A percentile compares a stretch with the other conserved stretches of the same genome.
Conservation (phyloP, 2,888 invertebrate genomes). For the Epistrophe eligans region DNA sequence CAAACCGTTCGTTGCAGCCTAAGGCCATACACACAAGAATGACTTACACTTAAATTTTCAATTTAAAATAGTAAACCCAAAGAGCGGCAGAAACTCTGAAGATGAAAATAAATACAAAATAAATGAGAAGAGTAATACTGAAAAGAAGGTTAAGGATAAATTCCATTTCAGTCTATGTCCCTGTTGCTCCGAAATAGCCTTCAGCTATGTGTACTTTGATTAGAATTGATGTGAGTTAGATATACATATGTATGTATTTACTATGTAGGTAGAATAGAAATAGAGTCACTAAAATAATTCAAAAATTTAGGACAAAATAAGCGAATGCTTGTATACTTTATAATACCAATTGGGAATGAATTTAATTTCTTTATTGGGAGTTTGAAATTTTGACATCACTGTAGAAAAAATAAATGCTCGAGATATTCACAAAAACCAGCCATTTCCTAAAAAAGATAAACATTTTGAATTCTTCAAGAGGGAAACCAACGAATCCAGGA, state of each 20-base stretch:
- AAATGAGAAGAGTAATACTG: slow-evolving; percentile 3
- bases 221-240: slow-evolving; percentile 16
- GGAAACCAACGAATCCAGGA: too few relatives aligned
- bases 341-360: background rate
- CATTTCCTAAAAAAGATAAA: too few relatives aligned
- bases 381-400: background rate
- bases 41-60: slow-evolving; percentile 59
- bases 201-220: slow-evolving; percentile 36
- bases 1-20: slow-evolving; percentile 26
- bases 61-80: slow-evolving; percentile 56
- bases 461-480: too few relatives aligned
- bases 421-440: background rate
- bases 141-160: slow-evolving; percentile 35
- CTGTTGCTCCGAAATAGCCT: slow-evolving; percentile 31
- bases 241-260: too few relatives aligned
- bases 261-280: background rate
- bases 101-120: slow-evolving; percentile 25
- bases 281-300: background rate
- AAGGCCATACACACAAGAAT: slow-evolving; percentile 49
- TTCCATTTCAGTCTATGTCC: slow-evolving; percentile 13
- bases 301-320: background rate
- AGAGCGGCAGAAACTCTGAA: slow-evolving; percentile 8
- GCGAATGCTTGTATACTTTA: too few relatives aligned
- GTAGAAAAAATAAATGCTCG: background rate
- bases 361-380: background rate